Percentiles rank a stretch among this genome's conserved stretches.
Evolutionary conservation across 2,888 invertebrate species (phyloP).

Genomic region (Furcula furcula): DNA sequence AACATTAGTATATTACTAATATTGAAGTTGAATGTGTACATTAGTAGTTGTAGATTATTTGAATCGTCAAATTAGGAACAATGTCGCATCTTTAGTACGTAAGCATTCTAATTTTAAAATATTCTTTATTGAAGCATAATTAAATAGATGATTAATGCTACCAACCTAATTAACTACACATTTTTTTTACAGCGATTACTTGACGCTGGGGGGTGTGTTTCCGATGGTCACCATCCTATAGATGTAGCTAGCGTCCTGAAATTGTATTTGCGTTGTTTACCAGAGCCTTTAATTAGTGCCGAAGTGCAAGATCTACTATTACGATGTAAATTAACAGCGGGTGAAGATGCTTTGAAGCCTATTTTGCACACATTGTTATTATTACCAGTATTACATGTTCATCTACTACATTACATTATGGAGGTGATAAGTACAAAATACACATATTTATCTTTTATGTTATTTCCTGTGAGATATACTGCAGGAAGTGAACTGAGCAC

Average conservation of each 20-base stretch:
- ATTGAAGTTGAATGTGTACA: too few relatives aligned
- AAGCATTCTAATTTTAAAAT: too few relatives aligned
- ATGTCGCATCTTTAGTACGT: too few relatives aligned
- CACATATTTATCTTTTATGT: too few relatives aligned
- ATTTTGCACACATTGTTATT: conserved; percentile 87
- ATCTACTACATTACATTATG: conserved; percentile 91
- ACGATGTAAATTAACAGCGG: conserved; percentile 82
- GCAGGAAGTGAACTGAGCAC: too few relatives aligned
- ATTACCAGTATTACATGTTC: conserved; percentile 88
- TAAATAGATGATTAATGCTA: too few relatives aligned
- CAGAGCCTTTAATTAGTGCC: conserved; percentile 89
- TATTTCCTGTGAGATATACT: too few relatives aligned
- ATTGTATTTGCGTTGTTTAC: conserved; percentile 91
- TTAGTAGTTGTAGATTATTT: too few relatives aligned
- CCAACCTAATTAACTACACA: neutral
- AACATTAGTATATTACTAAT: too few relatives aligned
- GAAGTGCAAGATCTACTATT: conserved; percentile 91
- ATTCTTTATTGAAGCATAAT: too few relatives aligned
- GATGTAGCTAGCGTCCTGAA: conserved; percentile 94
- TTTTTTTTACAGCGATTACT: conserved; percentile 78
- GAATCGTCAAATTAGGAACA: too few relatives aligned
- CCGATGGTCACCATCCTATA: conserved; percentile 88
- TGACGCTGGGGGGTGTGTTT: conserved; percentile 87
- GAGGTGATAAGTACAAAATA: too few relatives aligned
- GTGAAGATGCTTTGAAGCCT: conserved; percentile 83